Base-by-base conservation (phyloP, 2,888 invertebrate species). In the Athalia circularis region DNA sequence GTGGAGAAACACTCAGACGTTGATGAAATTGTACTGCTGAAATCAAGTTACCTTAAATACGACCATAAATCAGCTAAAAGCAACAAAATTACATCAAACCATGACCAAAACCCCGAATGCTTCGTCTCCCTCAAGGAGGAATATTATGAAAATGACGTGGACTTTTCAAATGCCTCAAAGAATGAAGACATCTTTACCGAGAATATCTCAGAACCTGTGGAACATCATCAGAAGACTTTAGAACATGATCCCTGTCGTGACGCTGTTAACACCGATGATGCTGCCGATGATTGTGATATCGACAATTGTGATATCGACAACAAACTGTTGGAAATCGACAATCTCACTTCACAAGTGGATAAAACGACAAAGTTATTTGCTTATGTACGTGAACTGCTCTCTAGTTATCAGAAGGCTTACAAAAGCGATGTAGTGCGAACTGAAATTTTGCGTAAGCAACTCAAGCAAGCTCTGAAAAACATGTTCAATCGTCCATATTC, bases 1-100 rank as follows among this genome's bases (percentile, higher is more conserved):
- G 82, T 83, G 83, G 83, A 83, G 80, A 82, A 82, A 83, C 79
- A 83, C 83, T 83, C 85, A 82, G 83, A 85, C 80, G 83, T 85
- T 81, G 83, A 85, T 82, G 83, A 84, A 78, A 74, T 82, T 80
- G 80, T 62, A 77, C 59, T 43, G 68, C 47, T 45, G 15, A 70
- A 43, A 77, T 75, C 75, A 75, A 75, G 75, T 75, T 75, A 75
- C 64, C 64, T 75, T 75, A 61, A 50, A 64, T 29, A 75, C 50
- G 62, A 75, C 50, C 61, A 64, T 5, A 43, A 64, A 64, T 75
- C 75, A 52, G 62, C 59, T 8, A 61, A 15, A 50, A 75, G 61
- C 48, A 48, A 75, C 62, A 13, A 48, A 50, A 64, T 5, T 62
- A 62, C 61, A 52, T 75, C 75, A 75, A 62, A 75, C 75, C 75